Conservation (phyloP, 2,797 vertebrate species). For the Spinus olivaceus region DNA sequence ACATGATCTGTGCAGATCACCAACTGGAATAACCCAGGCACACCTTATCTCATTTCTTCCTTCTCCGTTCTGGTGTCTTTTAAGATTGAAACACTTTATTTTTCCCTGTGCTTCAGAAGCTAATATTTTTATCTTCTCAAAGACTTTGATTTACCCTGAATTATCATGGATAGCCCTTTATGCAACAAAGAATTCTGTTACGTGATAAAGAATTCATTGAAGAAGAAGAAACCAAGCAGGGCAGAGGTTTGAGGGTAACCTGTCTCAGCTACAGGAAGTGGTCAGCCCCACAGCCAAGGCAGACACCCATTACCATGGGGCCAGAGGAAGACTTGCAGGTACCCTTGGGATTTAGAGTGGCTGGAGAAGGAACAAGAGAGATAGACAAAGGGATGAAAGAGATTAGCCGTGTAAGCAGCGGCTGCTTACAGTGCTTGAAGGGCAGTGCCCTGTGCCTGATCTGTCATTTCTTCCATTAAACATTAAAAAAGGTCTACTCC, state of each 20-base stretch:
- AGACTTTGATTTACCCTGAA: not conserved
- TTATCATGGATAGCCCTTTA: not conserved
- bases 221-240: too few relatives aligned
- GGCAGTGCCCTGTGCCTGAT: fast-evolving
- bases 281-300: fast-evolving
- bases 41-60: not conserved
- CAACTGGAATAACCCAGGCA: not conserved
- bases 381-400: not conserved
- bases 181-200: not conserved
- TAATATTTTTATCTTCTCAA: not conserved
- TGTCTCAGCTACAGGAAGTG: not conserved
- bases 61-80: not conserved
- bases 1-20: not conserved
- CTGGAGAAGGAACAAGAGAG: not conserved
- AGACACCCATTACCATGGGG: too few relatives aligned
- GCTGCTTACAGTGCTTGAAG: not conserved
- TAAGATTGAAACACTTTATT: not conserved
- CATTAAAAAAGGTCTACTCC: not conserved
- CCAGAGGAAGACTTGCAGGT: not conserved
- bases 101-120: not conserved
- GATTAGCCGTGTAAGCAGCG: fast-evolving
- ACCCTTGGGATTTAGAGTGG: not conserved
- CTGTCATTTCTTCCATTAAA: not conserved
- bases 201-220: not conserved
- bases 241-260: not conserved